Conservation (phyloP, 2,797 vertebrate species). For the Loris lydekkerianus region DNA sequence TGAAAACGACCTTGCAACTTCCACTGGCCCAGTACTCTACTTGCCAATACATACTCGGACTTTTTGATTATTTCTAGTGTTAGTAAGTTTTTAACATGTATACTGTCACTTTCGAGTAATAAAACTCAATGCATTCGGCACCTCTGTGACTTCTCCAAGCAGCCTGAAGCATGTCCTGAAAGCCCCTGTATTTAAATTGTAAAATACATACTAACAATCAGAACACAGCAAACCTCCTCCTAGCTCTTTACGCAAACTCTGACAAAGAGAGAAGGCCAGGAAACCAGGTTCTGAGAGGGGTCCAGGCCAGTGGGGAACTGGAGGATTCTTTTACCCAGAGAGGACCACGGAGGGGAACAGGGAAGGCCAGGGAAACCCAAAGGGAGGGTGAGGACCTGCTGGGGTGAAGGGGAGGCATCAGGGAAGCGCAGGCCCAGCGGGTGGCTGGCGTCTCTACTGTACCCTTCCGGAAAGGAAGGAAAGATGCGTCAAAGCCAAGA, state of each 20-base stretch:
- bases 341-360: neutral
- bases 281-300: neutral
- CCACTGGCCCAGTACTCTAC: neutral
- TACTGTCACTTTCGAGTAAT: neutral
- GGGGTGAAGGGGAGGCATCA: neutral
- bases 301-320: neutral
- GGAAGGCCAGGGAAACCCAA: neutral
- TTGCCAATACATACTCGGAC: slow-evolving; percentile 14
- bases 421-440: neutral
- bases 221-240: neutral
- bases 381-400: neutral
- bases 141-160: neutral
- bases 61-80: neutral
- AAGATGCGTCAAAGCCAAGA: neutral
- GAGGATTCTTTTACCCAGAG: neutral
- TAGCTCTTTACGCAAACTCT: neutral
- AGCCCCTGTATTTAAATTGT: neutral
- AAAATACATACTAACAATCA: slow-evolving; percentile 6
- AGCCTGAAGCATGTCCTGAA: slow-evolving; percentile 7
- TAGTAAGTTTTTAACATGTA: slow-evolving; percentile 9
- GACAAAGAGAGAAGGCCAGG: neutral
- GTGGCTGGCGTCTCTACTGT: neutral
- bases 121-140: neutral
- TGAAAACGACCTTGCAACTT: neutral
- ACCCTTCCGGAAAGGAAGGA: neutral